These are phyloP conservation scores for Calcarius lapponicus DNA, from an alignment of 2,797 vertebrate species.

Conservation along the genomic window DNA sequence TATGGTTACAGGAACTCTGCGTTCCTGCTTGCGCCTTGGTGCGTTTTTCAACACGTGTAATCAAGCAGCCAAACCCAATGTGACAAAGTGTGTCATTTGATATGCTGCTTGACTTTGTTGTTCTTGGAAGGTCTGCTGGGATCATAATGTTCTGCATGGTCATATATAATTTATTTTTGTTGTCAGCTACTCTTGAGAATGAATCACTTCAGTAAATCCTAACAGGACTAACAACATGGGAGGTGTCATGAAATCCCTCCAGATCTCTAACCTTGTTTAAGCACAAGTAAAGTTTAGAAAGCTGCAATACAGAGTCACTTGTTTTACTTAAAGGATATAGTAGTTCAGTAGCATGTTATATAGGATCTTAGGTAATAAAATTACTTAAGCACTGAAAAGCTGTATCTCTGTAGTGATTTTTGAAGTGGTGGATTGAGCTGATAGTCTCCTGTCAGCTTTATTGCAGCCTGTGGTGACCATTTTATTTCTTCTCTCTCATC, in stretches of 20 bases:
- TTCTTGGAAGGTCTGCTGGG: constrained; percentile 11
- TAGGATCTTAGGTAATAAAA: not conserved
- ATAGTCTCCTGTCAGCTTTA: not conserved
- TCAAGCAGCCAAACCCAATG: not conserved
- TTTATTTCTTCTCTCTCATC: not conserved
- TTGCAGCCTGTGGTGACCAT: not conserved
- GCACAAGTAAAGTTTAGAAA: not conserved
- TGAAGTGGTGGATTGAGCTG: not conserved
- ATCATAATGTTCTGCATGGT: not conserved
- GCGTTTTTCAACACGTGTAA: not conserved
- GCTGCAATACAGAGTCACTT: not conserved
- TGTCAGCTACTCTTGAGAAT: not conserved
- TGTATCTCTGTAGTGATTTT: not conserved
- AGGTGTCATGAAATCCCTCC: not conserved
- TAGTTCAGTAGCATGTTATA: not conserved
- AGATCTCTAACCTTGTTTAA: not conserved
- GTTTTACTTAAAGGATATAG: not conserved
- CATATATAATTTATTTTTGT: not conserved
- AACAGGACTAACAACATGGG: not conserved
- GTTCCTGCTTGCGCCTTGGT: not conserved
- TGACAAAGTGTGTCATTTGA: not conserved
- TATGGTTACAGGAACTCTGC: not conserved
- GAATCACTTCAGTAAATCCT: not conserved
- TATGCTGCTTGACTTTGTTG: not conserved
- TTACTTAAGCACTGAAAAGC: not conserved